A percentile compares a stretch with the other conserved stretches of the same genome.
Evolutionary conservation across 2,888 invertebrate genomes (phyloP).

Genomic region (Ptilodon capucinus): DNA sequence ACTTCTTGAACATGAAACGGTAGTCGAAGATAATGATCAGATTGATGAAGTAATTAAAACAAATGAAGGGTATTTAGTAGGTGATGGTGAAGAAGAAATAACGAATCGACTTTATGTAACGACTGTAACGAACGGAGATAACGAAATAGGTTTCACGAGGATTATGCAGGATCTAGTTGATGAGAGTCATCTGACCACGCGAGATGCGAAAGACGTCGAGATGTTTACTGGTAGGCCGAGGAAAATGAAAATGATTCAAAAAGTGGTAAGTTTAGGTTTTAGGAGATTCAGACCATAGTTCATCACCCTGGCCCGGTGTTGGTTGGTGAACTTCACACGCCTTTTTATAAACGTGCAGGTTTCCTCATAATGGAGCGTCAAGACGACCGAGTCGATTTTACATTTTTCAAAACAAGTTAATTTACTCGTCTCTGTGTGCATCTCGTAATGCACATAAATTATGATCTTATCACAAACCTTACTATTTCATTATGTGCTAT

Average conservation of each 20-base stretch:
- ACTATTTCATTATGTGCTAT: background rate
- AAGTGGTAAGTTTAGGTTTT: constrained; percentile 41
- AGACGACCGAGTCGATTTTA: too few relatives aligned
- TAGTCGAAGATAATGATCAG: constrained; percentile 5
- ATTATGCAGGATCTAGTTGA: constrained; percentile 50
- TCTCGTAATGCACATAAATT: background rate
- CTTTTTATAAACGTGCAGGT: too few relatives aligned
- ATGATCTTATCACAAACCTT: background rate
- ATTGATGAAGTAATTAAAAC: constrained; percentile 13
- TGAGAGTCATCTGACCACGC: constrained; percentile 51
- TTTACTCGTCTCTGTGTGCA: too few relatives aligned
- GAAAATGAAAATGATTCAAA: constrained; percentile 7
- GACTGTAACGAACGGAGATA: constrained; percentile 16
- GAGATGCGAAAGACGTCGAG: constrained; percentile 50
- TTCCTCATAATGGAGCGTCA: too few relatives aligned
- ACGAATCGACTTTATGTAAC: constrained; percentile 7
- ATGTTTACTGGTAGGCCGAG: constrained; percentile 31
- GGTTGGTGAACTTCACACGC: too few relatives aligned
- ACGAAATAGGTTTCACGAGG: constrained; percentile 23
- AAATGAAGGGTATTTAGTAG: constrained; percentile 28
- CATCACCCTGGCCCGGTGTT: too few relatives aligned
- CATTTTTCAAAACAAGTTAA: too few relatives aligned
- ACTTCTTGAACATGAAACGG: background rate
- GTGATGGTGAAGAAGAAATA: constrained; percentile 9
- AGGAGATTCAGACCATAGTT: too few relatives aligned